Conservation (phyloP, 2,797 vertebrate species). For the Salmo trutta region DNA sequence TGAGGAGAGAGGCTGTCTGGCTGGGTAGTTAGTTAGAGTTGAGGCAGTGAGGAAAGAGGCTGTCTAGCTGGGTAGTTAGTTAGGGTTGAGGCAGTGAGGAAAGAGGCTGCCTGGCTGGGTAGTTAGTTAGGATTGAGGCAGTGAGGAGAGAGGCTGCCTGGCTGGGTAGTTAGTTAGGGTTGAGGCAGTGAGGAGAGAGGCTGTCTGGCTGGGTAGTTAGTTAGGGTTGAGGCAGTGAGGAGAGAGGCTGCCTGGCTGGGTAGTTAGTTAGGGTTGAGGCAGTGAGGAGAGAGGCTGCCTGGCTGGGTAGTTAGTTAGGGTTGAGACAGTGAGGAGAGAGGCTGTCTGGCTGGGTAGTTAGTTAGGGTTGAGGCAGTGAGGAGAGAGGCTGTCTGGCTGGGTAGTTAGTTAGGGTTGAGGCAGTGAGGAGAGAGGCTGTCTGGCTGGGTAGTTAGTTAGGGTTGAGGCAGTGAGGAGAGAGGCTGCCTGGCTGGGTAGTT, state of each 20-base stretch:
- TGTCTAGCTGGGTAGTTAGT: not conserved
- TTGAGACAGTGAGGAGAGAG: not conserved
- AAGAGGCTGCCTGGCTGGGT: no score
- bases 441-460: no score
- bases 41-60: not conserved
- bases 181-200: not conserved
- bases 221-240: not conserved
- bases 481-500: no score
- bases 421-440: not conserved
- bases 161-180: not conserved
- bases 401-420: not conserved
- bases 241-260: not conserved
- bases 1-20: not conserved
- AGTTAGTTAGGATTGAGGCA: not conserved
- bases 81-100: not conserved
- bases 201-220: not conserved
- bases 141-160: not conserved
- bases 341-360: not conserved
- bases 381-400: not conserved
- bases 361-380: not conserved
- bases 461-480: constrained; percentile 5
- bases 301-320: not conserved
- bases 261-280: not conserved
- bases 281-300: no score
- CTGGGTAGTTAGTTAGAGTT: not conserved